Evolutionary conservation across 2,113 vertebrate species (phyloP).

Genomic region (Diadophis punctatus): DNA sequence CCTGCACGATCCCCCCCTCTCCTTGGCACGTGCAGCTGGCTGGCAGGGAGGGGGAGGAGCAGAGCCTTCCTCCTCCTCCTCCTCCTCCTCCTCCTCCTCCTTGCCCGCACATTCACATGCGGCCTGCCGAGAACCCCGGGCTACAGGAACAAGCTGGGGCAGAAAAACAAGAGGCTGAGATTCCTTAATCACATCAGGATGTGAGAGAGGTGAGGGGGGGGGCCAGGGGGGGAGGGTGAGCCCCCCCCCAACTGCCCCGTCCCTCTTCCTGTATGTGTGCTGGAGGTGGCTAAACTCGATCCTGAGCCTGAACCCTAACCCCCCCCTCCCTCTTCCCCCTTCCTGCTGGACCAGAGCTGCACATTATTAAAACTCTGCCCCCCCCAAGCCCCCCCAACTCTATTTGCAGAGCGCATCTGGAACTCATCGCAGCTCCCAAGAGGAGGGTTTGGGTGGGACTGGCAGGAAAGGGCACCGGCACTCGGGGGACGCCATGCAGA

Average conservation of each 20-base stretch:
- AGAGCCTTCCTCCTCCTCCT: not conserved
- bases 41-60: constrained; percentile 41
- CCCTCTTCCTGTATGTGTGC: constrained; percentile 36
- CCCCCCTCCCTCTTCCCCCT: constrained; percentile 37
- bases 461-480: constrained; percentile 67
- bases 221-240: constrained; percentile 35
- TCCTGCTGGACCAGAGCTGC: constrained; percentile 53
- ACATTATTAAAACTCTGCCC: constrained; percentile 66
- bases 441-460: constrained; percentile 58
- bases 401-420: constrained; percentile 74
- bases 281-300: constrained; percentile 76
- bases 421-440: constrained; percentile 66
- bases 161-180: constrained; percentile 79
- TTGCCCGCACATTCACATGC: not conserved
- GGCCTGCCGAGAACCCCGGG: constrained; percentile 68
- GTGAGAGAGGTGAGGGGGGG: constrained; percentile 72
- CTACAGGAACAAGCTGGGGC: constrained; percentile 79
- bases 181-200: constrained; percentile 87
- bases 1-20: constrained; percentile 54
- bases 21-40: constrained; percentile 46
- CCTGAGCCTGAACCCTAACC: constrained; percentile 75
- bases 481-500: constrained; percentile 60
- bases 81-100: too few relatives aligned
- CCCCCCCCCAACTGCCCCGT: not conserved
- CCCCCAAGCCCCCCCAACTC: constrained; percentile 39